These are phyloP conservation scores for Psittacula echo DNA, from an alignment of 2,797 vertebrate species.

Conservation along the genomic window DNA sequence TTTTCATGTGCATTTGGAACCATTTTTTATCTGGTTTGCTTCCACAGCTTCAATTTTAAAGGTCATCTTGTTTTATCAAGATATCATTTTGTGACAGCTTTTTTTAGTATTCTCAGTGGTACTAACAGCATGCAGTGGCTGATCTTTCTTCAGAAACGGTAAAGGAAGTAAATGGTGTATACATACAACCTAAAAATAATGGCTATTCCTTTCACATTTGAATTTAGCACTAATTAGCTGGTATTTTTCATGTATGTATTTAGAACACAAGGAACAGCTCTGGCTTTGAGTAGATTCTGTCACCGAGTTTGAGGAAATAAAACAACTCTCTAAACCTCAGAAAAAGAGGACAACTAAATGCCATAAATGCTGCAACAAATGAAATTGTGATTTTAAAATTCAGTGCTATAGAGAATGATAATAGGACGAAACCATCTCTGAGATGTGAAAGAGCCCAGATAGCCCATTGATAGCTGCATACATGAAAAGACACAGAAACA, in stretches of 20 bases:
- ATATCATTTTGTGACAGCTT: neutral
- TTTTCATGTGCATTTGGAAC: neutral
- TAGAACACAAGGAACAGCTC: neutral
- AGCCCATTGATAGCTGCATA: neutral
- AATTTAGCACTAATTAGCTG: conserved; percentile 38
- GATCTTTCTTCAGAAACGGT: neutral
- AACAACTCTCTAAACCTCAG: neutral
- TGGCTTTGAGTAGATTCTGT: neutral
- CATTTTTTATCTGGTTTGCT: neutral
- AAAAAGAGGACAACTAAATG: neutral
- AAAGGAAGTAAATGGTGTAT: neutral
- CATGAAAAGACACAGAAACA: neutral
- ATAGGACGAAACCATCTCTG: neutral
- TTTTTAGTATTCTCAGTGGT: neutral
- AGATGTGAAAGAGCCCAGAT: neutral
- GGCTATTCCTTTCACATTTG: neutral
- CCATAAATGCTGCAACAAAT: neutral
- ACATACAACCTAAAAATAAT: conserved; percentile 17
- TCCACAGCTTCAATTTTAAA: conserved; percentile 19
- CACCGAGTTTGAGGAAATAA: neutral
- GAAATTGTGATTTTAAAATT: neutral
- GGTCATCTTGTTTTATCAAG: conserved; percentile 24
- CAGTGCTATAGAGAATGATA: neutral
- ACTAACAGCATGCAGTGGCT: neutral
- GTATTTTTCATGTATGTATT: neutral